Evolutionary conservation across 1,140 invertebrate species (phyloP), one percentile per base, ranked within the genome.

Genomic region (Lasioglossum albipes): DNA sequence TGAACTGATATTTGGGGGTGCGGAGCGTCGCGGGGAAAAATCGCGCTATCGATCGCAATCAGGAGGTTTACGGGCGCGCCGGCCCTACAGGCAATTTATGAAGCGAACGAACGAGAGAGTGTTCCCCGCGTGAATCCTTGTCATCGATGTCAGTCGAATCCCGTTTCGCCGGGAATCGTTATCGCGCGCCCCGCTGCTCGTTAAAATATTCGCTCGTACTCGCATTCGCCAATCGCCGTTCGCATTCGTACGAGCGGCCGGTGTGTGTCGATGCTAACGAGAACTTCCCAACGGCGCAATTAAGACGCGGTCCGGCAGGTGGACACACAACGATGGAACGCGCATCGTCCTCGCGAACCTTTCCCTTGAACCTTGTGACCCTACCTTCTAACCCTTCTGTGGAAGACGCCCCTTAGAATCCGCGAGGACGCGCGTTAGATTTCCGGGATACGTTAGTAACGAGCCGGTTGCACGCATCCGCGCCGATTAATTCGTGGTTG

Each of bases 281-380:
- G 57, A 59, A 59, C 57, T 59, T n/a, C 7, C 52, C n/a, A 9
- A n/a, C 57, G 20, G n/a, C n/a, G 57, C 57, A 59, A 59, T 59
- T 59, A 59, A 59, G 57, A 59, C 57, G 57, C 20, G 57, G 57
- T n/a, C 57, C 57, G 57, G 57, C 57, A 59, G 57, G 57, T 59
- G 57, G 57, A 59, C 57, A 36, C 36, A 5, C 3, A 36, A 36
- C 20, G 57, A 59, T 9, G 57, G 57, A 22, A 59, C 57, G 57
- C 2, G 36, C 36, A 3, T 36, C 18, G n/a, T 59, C 57, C 18
- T 59, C 2, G 7, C 36, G 36, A 36, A 36, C 36, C 20, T 7
- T 59, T 59, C 57, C 57, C 57, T 59, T 59, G 20, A 59, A 18
- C 57, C 57, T 5, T 59, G 57, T 9, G 20, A 20, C 20, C 57